Conservation (phyloP, 2,888 invertebrate genomes). For the Caenorhabditis sp. region DNA sequence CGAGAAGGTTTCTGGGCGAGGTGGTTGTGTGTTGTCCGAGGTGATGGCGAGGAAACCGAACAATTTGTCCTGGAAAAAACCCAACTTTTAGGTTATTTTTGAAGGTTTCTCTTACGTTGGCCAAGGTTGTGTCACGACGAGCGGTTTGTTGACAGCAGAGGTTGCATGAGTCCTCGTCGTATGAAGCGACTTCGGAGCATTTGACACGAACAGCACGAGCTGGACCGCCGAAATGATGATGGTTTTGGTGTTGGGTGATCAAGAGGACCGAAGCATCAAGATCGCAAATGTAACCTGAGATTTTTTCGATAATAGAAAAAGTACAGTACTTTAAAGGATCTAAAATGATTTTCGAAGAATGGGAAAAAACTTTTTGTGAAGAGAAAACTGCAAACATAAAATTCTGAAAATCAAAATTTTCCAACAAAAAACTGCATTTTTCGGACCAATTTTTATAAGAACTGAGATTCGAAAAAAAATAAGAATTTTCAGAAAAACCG, state of each 20-base stretch:
- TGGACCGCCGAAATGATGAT: conserved; percentile 27
- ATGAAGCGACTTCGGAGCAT: conserved; percentile 57
- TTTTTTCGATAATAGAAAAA: too few relatives aligned
- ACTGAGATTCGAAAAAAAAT: too few relatives aligned
- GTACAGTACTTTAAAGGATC: too few relatives aligned
- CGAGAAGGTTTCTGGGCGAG: conserved; percentile 1
- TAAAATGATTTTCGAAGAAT: too few relatives aligned
- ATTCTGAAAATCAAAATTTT: too few relatives aligned
- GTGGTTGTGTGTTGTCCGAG: conserved; percentile 20
- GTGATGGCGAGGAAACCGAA: conserved; percentile 47
- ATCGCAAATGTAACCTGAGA: conserved; percentile 57
- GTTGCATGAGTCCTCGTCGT: conserved; percentile 59
- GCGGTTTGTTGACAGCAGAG: conserved; percentile 60
- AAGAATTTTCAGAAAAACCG: too few relatives aligned
- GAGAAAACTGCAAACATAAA: too few relatives aligned
- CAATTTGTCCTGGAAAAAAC: conserved; percentile 10
- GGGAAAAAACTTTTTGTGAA: too few relatives aligned
- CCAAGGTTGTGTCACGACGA: conserved; percentile 48
- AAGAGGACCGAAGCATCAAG: conserved; percentile 58
- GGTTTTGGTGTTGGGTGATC: conserved; percentile 40
- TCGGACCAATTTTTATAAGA: too few relatives aligned
- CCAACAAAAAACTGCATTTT: too few relatives aligned
- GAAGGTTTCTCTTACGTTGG: conserved; percentile 36
- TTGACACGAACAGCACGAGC: conserved; percentile 55
- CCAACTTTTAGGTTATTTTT: not conserved